Evolutionary conservation across 64 coral and sea anemone species (phyloP).

Genomic region (Trachythela sp.): DNA sequence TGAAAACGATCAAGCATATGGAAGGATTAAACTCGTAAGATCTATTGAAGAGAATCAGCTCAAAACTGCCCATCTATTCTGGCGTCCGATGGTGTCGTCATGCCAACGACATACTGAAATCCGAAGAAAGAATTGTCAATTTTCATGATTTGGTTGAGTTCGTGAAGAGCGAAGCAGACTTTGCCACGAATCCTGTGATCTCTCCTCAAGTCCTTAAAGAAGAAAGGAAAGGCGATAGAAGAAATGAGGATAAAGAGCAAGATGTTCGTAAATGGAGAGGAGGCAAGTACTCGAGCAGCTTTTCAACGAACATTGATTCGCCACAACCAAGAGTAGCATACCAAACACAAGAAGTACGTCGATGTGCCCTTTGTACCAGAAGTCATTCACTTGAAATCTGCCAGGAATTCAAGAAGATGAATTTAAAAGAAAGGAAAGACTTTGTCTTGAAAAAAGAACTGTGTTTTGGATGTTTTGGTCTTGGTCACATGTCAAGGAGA

Average conservation of each 20-base stretch:
- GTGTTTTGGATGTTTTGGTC: constrained; percentile 33
- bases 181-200: not conserved
- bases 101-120: constrained; percentile 28
- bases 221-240: not conserved
- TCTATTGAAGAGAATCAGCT: not conserved
- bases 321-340: too few relatives aligned
- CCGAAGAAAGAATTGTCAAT: not conserved
- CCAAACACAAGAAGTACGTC: not conserved
- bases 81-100: constrained; percentile 50
- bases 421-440: constrained; percentile 1
- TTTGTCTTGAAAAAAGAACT: constrained; percentile 12
- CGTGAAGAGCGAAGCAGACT: not conserved
- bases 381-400: not conserved
- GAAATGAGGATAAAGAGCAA: not conserved
- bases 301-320: too few relatives aligned
- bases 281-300: too few relatives aligned
- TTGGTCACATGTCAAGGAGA: constrained; percentile 33
- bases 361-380: not conserved
- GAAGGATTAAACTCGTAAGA: not conserved
- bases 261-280: not conserved
- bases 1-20: not conserved
- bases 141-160: constrained; percentile 28
- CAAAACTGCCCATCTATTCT: constrained; percentile 56
- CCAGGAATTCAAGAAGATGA: not conserved
- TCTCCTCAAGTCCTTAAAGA: constrained; percentile 1